phyloP scores from a whole-genome alignment of 2,888 invertebrate species.

The Nyleta sp. region DNA sequence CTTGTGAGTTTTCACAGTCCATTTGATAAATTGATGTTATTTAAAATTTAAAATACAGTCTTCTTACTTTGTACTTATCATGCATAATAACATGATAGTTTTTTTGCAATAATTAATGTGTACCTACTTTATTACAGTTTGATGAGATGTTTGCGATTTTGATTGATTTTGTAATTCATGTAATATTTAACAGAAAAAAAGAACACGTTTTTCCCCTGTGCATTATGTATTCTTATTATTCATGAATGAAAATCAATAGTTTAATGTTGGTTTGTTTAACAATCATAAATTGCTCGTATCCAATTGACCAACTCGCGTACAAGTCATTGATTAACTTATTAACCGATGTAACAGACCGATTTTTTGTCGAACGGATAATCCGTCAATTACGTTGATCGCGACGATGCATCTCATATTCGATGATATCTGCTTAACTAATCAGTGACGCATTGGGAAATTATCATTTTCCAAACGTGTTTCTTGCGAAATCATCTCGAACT shows the following conservation, averaged over 20 bases:
- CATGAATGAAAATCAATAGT: constrained; percentile 43
- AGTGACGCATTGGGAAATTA: constrained; percentile 41
- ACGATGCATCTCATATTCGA: constrained; percentile 36
- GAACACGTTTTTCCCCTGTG: constrained; percentile 9
- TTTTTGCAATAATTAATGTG: constrained; percentile 13
- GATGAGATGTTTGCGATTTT: constrained; percentile 20
- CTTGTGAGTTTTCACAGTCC: too few species aligned
- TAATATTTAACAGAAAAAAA: constrained; percentile 34
- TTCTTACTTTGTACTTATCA: constrained; percentile 1
- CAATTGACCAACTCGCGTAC: constrained; percentile 15
- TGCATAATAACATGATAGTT: not conserved
- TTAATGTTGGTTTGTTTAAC: constrained; percentile 25
- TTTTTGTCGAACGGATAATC: constrained; percentile 28
- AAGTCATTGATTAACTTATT: constrained; percentile 40
- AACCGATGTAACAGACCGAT: constrained; percentile 25
- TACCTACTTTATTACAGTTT: constrained; percentile 14
- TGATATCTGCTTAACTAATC: constrained; percentile 23
- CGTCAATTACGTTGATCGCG: constrained; percentile 35
- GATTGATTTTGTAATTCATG: constrained; percentile 38
- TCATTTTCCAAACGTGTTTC: constrained; percentile 29
- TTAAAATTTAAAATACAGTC: not conserved
- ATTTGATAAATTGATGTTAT: constrained; percentile 2
- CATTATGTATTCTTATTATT: constrained; percentile 43
- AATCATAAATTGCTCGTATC: constrained; percentile 26
- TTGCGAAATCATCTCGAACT: constrained; percentile 19